A percentile compares a stretch with the other conserved stretches of the same genome.
Conservation (phyloP, 2,113 vertebrate genomes). For the Struthio camelus region DNA sequence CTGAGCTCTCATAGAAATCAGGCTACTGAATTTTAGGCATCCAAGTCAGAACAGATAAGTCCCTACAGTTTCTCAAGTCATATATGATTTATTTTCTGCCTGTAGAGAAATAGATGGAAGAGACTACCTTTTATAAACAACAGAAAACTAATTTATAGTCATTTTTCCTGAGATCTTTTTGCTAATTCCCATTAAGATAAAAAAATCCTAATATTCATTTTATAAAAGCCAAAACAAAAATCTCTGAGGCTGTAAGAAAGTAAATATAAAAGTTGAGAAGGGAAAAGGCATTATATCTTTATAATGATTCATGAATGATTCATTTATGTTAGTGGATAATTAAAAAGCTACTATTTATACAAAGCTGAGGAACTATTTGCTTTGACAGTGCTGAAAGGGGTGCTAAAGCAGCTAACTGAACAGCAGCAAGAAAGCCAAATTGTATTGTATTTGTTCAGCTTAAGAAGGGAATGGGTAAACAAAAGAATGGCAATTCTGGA, state of each 20-base stretch:
- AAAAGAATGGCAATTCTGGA: neutral
- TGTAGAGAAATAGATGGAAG: neutral
- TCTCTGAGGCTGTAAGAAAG: neutral
- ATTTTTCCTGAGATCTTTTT: neutral
- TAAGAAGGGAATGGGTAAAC: neutral
- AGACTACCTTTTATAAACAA: neutral
- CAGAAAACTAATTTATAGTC: neutral
- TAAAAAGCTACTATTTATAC: neutral
- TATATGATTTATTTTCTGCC: neutral
- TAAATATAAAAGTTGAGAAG: neutral
- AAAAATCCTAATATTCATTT: neutral
- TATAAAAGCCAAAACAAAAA: neutral
- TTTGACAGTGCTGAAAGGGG: neutral
- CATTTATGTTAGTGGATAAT: slow-evolving; percentile 23
- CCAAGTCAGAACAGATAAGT: neutral
- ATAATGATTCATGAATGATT: neutral
- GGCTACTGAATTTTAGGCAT: neutral
- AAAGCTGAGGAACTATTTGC: neutral
- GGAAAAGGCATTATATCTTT: neutral
- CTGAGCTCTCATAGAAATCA: neutral
- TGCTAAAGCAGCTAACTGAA: neutral
- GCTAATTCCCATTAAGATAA: neutral
- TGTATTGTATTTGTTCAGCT: neutral
- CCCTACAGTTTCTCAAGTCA: neutral
- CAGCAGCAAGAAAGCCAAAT: neutral